Evolutionary conservation across 2,797 vertebrate species (phyloP).

Genomic region (Oryzias dopingdopingensis): DNA sequence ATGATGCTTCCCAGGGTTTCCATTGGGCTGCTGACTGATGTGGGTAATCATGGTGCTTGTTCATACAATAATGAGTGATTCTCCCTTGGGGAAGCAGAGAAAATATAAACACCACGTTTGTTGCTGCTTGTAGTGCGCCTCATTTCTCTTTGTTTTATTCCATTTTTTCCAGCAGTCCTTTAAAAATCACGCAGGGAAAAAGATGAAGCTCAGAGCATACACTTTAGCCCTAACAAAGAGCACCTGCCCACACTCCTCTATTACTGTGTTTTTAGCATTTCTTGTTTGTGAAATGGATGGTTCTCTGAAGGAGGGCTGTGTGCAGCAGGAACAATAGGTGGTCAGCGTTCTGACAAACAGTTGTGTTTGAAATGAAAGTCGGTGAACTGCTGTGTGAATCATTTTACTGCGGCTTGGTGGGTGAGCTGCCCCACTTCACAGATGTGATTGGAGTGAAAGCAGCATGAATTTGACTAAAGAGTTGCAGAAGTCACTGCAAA

Average conservation of each 20-base stretch:
- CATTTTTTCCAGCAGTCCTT: constrained; percentile 19
- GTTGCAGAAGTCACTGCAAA: constrained; percentile 1
- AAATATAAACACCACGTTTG: constrained; percentile 22
- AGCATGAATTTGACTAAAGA: constrained; percentile 7
- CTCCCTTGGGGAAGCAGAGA: constrained; percentile 19
- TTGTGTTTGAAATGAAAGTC: constrained; percentile 14
- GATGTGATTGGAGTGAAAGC: constrained; percentile 12
- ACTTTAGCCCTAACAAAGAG: constrained; percentile 7
- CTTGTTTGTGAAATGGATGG: constrained; percentile 1
- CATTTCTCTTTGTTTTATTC: constrained; percentile 1
- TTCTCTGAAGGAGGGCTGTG: constrained; percentile 6
- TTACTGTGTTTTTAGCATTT: constrained; percentile 16
- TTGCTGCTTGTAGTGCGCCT: constrained; percentile 5
- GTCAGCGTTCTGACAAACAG: constrained; percentile 2
- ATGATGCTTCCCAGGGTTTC: constrained; percentile 58
- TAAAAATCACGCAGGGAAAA: neutral
- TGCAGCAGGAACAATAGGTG: constrained; percentile 8
- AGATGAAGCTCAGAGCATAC: constrained; percentile 2
- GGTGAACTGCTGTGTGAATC: constrained; percentile 10
- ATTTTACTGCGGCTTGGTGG: no score
- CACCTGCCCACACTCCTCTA: constrained; percentile 1
- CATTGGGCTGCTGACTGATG: constrained; percentile 55
- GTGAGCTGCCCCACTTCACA: constrained; percentile 18
- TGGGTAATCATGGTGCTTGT: constrained; percentile 49
- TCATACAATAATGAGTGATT: constrained; percentile 51